phyloP scores from a whole-genome alignment of 2,797 vertebrate species.

The Ceryle rudis region DNA sequence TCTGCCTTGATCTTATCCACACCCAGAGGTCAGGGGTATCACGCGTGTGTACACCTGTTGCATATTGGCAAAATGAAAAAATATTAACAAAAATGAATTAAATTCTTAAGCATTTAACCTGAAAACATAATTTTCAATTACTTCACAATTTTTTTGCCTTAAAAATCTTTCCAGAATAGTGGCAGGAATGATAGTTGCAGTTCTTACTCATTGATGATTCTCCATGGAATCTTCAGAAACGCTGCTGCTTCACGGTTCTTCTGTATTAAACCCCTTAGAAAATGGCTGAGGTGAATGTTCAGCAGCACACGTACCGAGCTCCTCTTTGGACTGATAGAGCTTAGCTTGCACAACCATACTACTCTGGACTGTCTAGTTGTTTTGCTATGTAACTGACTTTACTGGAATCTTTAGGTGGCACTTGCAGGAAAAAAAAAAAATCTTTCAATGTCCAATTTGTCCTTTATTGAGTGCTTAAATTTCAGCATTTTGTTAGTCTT shows the following conservation, averaged over 20 bases:
- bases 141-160: not conserved
- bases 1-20: not conserved
- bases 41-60: not conserved
- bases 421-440: not conserved
- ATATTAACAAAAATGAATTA: fast-evolving
- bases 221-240: not conserved
- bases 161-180: not conserved
- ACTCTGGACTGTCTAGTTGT: not conserved
- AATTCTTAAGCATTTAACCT: not conserved
- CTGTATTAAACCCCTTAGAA: not conserved
- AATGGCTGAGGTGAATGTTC: not conserved
- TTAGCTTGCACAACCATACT: not conserved
- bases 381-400: not conserved
- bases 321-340: not conserved
- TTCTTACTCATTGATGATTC: not conserved
- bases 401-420: not conserved
- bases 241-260: not conserved
- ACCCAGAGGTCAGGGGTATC: not conserved
- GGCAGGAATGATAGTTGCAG: not conserved
- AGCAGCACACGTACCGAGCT: not conserved
- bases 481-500: not conserved
- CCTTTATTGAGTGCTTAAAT: not conserved
- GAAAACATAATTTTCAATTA: not conserved
- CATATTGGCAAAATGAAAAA: not conserved
- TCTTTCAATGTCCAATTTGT: not conserved